phyloP scores from a whole-genome alignment of 2,797 vertebrate genomes.

The Pampus argenteus region DNA sequence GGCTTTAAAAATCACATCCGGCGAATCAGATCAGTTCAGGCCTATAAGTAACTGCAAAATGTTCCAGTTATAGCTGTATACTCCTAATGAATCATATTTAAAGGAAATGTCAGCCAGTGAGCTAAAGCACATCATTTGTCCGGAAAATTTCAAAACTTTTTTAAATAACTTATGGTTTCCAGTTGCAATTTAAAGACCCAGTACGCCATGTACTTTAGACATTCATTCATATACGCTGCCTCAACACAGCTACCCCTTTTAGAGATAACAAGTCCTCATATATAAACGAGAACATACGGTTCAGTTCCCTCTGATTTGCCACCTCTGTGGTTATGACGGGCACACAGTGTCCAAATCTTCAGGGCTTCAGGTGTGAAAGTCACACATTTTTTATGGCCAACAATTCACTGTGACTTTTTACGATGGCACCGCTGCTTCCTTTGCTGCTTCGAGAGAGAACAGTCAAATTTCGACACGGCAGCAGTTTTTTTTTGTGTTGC shows the following conservation, averaged over 20 bases:
- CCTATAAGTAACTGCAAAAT: not conserved
- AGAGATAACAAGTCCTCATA: not conserved
- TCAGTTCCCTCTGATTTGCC: not conserved
- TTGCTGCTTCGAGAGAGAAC: no score
- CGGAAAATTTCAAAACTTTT: no score
- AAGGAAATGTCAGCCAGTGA: no score
- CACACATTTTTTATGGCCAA: not conserved
- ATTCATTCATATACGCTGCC: no score
- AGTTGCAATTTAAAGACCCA: not conserved
- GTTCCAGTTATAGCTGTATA: not conserved
- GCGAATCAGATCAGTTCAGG: not conserved
- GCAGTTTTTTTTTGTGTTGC: not conserved
- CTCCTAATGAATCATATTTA: not conserved
- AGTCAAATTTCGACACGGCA: no score
- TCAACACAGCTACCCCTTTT: not conserved
- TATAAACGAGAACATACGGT: not conserved
- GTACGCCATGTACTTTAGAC: no score
- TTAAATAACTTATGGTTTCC: no score
- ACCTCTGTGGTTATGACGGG: no score
- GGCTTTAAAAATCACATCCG: not conserved
- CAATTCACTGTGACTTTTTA: not conserved
- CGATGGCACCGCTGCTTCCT: no score
- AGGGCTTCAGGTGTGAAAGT: no score
- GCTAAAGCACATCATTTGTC: not conserved
- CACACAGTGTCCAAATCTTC: no score